Base-by-base conservation (phyloP, 2,113 vertebrate genomes). In the Sula dactylatra region DNA sequence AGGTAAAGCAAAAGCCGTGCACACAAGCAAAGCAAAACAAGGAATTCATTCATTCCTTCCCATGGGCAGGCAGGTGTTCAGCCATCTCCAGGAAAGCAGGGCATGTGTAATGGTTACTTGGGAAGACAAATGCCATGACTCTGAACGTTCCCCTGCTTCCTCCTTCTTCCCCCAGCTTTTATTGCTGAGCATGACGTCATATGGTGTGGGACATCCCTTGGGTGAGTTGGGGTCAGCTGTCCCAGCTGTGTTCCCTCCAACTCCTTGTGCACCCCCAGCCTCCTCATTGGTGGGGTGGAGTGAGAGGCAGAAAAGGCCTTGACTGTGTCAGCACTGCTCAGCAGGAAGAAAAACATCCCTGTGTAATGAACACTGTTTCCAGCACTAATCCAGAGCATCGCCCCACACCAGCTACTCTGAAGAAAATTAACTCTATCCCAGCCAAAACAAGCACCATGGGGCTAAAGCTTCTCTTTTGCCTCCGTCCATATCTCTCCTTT, bases 111-210 rank as follows among this genome's bases (percentile, higher is more conserved):
- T 1, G 1, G 26, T 27, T 15, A 52, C 38, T 45, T 59, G 17
- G 14, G 61, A 44, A 58, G 77, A 65, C 16, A 73, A 32, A 81
- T 0, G 1, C 58, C 7, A 0, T 73, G 2, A 21, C 16, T 55
- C 22, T 0, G 0, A 54, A 29, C 0, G 1, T 62, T 8, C 9
- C 3, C 7, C 4, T 6, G 13, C 11, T 16, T 19, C 26, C 7
- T 32, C 0, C 31, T 56, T 13, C 31, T 44, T 42, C 21, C 24
- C 16, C 22, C 70, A 42, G 49, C 22, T 82, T 50, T 50, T 25
- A 10, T 16, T 18, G 32, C 55, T 45, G 25, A 62, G 47, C n/a
- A 19, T n/a, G 55, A 62, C 1, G 0, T 21, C 8, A 4, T 16
- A 24, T 9, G 31, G 27, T 34, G 0, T 21, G 27, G 64, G 4